Conservation (phyloP, 2,888 invertebrate genomes). For the Panopea generosa region DNA sequence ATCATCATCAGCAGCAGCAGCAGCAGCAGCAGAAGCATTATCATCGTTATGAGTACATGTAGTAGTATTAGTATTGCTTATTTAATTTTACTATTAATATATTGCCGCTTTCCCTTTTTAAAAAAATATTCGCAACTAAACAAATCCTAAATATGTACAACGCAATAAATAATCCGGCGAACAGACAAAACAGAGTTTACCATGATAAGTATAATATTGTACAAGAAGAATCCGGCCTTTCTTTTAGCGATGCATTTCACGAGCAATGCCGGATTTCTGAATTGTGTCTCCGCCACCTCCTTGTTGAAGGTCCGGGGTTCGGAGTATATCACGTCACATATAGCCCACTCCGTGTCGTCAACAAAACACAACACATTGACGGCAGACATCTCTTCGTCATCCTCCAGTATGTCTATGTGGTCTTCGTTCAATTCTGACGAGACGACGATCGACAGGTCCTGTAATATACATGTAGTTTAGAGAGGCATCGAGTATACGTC, state of each 20-base stretch:
- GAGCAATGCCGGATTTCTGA: conserved; percentile 79
- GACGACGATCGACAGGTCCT: conserved; percentile 81
- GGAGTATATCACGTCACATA: conserved; percentile 77
- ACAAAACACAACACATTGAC: conserved; percentile 82
- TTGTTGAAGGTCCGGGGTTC: conserved; percentile 62
- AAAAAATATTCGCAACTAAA: too few species aligned
- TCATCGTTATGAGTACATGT: too few species aligned
- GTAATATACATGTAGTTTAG: too few species aligned
- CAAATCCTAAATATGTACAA: too few species aligned
- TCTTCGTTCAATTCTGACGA: conserved; percentile 79
- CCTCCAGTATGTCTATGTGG: conserved; percentile 80
- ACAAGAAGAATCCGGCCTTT: conserved; percentile 83
- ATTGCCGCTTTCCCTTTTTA: too few species aligned
- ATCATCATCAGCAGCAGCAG: too few species aligned
- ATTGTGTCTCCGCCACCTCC: conserved; percentile 64
- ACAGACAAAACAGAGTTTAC: too few species aligned
- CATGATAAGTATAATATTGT: conserved; percentile 84
- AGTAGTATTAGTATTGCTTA: too few species aligned
- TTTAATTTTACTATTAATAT: too few species aligned
- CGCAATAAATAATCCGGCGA: too few species aligned
- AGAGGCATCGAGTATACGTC: too few species aligned
- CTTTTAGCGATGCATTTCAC: conserved; percentile 80
- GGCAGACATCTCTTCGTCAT: conserved; percentile 79
- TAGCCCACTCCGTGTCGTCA: conserved; percentile 83
- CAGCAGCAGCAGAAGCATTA: too few species aligned